Evolutionary conservation across 2,888 invertebrate genomes (phyloP), one percentile per base, ranked within the genome.

Genomic region (Anaspis maculata): DNA sequence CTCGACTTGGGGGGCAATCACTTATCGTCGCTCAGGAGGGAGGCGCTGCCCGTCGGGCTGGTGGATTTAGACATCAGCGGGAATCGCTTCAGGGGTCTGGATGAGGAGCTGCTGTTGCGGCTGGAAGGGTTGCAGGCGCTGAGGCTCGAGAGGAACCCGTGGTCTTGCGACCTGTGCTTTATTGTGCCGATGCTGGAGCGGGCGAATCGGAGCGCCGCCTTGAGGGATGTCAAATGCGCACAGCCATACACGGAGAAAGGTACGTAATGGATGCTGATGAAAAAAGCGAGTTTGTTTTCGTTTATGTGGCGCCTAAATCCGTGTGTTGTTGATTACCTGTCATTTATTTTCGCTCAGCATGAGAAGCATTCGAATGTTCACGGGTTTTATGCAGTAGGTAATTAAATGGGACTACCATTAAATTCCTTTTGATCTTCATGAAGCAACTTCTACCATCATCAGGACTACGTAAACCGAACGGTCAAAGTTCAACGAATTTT

Each of bases 1-100:
- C 66, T 87, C 40, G 83, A 84, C 67, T 66, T 87, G 51, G 79
- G 83, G 23, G 75, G 77, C 53, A 87, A 86, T 65, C 72, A 75
- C 57, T 68, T 87, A 32, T 66, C 67, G 1, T 66, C 61, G 24
- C 68, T 83, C 45, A 71, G 71, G 45, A 57, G 73, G 21, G 58
- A 79, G 1, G 63, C 68, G 2, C 70, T 74, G 26, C 70, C 77
- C 1, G 66, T 67, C 45, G 67, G 67, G 54, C 59, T 81, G 27
- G 68, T 75, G 52, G 72, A 73, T 50, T 64, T 87, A 40, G 84
- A 87, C 62, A 64, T 87, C 48, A 83, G 83, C 9, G 69, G 75
- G 44, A 88, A 88, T 64, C 71, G 73, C 52, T 68, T 86, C 49
- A 71, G 76, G 41, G 77, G 78, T 23, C 66, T 83, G 27, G 73